Percentiles rank a stretch among this genome's conserved stretches.
These are phyloP conservation scores for Sebastes fasciatus DNA, from an alignment of 2,113 vertebrate genomes.

Conservation along the genomic window DNA sequence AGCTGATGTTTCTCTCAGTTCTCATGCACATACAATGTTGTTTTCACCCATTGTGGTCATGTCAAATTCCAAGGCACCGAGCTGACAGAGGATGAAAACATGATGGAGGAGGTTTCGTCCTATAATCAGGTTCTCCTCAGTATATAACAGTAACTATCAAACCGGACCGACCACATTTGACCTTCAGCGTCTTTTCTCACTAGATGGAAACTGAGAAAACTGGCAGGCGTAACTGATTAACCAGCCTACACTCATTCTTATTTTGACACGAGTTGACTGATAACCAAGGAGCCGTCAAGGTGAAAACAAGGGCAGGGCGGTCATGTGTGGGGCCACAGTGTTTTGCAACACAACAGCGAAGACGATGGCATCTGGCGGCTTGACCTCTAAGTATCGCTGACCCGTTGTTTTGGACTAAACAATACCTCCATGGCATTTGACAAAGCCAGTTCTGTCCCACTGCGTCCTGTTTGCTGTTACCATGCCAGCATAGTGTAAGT, in stretches of 20 bases:
- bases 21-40: background rate
- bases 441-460: background rate
- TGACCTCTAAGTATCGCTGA: conserved; percentile 11
- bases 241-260: background rate
- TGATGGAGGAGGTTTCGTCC: background rate
- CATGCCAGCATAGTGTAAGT: background rate
- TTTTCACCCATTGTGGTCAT: background rate
- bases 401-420: conserved; percentile 49
- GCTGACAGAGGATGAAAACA: background rate
- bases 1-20: background rate
- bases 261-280: conserved; percentile 22
- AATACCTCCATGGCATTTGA: conserved; percentile 25
- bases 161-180: background rate
- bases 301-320: conserved; percentile 6
- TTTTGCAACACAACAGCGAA: conserved; percentile 32
- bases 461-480: conserved; percentile 1
- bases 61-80: background rate
- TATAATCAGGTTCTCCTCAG: background rate
- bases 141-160: background rate
- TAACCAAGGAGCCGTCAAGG: conserved; percentile 40
- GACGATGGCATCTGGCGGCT: background rate
- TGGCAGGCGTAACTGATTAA: conserved; percentile 50
- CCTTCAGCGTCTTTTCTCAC: conserved; percentile 13
- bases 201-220: background rate
- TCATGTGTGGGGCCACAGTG: background rate